Evolutionary conservation across 2,113 vertebrate species (phyloP).

Genomic region (Cinclus mexicanus): DNA sequence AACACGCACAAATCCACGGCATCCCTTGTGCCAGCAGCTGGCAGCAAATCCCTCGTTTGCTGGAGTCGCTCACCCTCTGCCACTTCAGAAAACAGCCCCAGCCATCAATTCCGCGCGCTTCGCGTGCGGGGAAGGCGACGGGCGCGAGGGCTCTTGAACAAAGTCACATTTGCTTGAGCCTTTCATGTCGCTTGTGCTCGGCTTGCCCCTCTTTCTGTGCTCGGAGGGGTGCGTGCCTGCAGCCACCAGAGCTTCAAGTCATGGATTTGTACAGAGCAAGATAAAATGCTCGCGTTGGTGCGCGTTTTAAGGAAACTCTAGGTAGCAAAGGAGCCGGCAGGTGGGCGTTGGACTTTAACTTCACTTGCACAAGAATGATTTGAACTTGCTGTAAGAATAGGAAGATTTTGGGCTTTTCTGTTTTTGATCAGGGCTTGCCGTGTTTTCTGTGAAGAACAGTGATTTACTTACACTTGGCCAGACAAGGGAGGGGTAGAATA

Average conservation of each 20-base stretch:
- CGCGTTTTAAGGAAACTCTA: neutral
- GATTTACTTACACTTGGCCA: neutral
- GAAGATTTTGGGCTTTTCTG: neutral
- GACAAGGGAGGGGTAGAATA: neutral
- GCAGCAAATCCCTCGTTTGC: neutral
- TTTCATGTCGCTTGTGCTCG: neutral
- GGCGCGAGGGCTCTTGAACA: neutral
- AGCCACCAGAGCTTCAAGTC: accelerated
- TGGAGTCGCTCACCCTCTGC: neutral
- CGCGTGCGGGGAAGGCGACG: neutral
- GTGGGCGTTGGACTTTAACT: neutral
- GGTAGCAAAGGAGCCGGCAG: neutral
- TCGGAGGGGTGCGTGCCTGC: accelerated
- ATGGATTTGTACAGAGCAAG: neutral
- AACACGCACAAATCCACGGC: neutral
- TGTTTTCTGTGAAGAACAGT: neutral
- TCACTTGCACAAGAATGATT: neutral
- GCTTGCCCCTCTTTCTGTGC: neutral
- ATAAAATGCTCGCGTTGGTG: accelerated
- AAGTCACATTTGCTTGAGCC: neutral
- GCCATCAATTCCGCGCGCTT: accelerated
- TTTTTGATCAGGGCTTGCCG: neutral
- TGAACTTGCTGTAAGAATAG: neutral
- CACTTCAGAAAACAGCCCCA: neutral
- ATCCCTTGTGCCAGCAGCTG: neutral